phyloP scores from a whole-genome alignment of 64 coral and sea anemone genomes.

The Montipora cactus region DNA sequence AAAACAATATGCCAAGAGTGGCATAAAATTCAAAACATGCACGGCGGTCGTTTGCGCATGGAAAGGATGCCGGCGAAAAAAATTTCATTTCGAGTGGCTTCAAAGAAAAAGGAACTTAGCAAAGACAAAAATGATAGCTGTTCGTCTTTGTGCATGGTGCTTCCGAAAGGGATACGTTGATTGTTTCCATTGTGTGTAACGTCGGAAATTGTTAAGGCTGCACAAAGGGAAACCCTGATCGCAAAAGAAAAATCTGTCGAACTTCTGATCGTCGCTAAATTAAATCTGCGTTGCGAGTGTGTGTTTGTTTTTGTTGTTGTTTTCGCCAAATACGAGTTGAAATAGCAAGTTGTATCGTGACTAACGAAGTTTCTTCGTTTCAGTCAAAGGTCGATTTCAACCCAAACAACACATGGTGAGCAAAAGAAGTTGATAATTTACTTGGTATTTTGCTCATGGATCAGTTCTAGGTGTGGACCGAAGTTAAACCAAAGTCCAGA shows the following conservation, averaged over 20 bases:
- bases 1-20: neutral
- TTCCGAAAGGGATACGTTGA: constrained; percentile 32
- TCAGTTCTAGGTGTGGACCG: no score
- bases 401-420: neutral
- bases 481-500: no score
- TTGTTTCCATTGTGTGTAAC: constrained; percentile 22
- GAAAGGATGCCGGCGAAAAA: neutral
- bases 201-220: constrained; percentile 47
- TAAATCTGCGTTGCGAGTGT: no score
- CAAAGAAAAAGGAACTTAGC: neutral
- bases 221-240: neutral
- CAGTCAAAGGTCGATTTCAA: no score
- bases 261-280: neutral
- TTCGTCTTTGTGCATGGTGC: constrained; percentile 2
- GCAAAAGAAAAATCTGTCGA: neutral
- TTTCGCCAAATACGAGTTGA: neutral
- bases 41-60: neutral
- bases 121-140: constrained; percentile 31
- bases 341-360: no score
- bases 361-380: no score
- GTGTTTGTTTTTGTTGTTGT: constrained; percentile 1
- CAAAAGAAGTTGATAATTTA: neutral
- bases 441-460: no score
- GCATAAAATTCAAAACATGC: neutral
- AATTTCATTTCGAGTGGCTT: neutral